phyloP scores from a whole-genome alignment of 2,797 vertebrate species.

The Taenioides sp. region DNA sequence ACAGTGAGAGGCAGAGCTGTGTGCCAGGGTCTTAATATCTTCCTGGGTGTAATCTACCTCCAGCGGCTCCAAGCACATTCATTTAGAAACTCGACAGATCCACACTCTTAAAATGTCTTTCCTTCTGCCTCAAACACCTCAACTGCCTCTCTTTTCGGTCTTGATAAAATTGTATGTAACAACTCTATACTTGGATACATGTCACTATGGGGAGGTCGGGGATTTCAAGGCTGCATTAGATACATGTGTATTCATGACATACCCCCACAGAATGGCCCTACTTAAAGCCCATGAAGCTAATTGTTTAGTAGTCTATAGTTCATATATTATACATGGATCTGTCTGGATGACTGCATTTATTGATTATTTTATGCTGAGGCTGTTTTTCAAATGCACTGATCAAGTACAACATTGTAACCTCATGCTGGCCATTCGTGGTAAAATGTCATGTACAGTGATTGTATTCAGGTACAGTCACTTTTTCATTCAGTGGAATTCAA shows the following conservation, averaged over 20 bases:
- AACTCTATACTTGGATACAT: constrained; percentile 48
- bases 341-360: constrained; percentile 19
- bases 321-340: constrained; percentile 16
- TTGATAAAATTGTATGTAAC: constrained; percentile 52
- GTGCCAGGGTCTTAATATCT: constrained; percentile 46
- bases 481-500: too few species aligned
- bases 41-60: constrained; percentile 37
- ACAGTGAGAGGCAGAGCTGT: constrained; percentile 41
- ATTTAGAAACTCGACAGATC: constrained; percentile 29
- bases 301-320: constrained; percentile 31
- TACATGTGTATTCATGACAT: constrained; percentile 55
- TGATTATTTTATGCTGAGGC: neutral
- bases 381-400: neutral
- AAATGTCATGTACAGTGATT: neutral
- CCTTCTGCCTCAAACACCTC: neutral
- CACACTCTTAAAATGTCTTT: constrained; percentile 3
- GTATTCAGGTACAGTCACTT: too few species aligned
- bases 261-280: constrained; percentile 63
- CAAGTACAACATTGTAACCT: neutral
- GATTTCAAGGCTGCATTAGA: constrained; percentile 47
- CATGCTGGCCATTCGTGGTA: neutral
- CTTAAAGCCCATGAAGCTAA: constrained; percentile 51
- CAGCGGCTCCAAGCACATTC: constrained; percentile 25
- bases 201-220: constrained; percentile 40
- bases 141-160: constrained; percentile 10